Evolutionary conservation across 2,113 vertebrate genomes (phyloP), one percentile per base, ranked within the genome.

Genomic region (Tilapia sparmanii): DNA sequence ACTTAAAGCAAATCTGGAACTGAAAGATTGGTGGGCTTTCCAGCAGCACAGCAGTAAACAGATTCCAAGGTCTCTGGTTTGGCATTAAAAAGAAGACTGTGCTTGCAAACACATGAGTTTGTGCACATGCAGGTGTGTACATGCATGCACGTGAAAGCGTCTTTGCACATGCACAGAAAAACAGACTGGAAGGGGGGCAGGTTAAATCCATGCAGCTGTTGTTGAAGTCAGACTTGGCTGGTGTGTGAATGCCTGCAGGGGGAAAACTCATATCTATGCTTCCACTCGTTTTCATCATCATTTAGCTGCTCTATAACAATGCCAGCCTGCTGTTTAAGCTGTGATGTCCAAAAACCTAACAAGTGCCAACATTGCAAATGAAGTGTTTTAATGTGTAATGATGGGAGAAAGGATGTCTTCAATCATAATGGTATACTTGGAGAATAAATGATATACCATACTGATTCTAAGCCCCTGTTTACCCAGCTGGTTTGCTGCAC

Each of bases 191-290:
- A 54, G 66, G 85, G 63, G 63, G 22, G 73, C 87, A 82, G 82
- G 86, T 87, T 91, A 92, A 94, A 94, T 85, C 84, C 87, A 90
- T 90, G 94, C 94, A 95, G 94, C 91, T 95, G 93, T 91, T 94
- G 84, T 86, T 81, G 57, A 87, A 92, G 84, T 92, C 89, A 86
- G 66, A 90, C 86, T 92, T 95, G 93, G 92, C 91, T 86, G 76
- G 31, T 83, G 22, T 80, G 52, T 55, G 89, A 81, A 91, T 79
- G 89, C 86, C 94, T 87, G 89, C 89, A 73, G 93, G 93, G 88
- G n/a, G 82, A 7, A 52, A 91, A 86, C 87, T 84, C 78, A 86
- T 86, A 89, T 86, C 86, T 90, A 80, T 52, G 79, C 88, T 85
- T 92, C 82, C 86, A 91, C 91, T 92, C 54, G 4, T 91, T 92